Conservation (phyloP, 2,113 vertebrate species). For the Stegastes partitus region DNA sequence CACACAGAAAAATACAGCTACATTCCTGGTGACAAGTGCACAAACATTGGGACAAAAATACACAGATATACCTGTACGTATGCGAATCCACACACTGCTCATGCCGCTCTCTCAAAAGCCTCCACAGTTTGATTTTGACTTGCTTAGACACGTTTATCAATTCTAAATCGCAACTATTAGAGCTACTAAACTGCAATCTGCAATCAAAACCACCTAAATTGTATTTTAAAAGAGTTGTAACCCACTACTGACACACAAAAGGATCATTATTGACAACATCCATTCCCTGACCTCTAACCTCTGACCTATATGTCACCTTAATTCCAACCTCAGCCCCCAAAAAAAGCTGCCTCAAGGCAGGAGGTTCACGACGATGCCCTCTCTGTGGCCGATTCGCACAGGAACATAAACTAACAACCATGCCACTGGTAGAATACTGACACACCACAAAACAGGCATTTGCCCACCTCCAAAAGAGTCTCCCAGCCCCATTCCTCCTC, state of each 20-base stretch:
- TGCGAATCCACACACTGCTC: background rate
- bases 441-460: conserved; percentile 75
- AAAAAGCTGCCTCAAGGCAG: background rate
- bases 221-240: background rate
- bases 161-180: background rate
- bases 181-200: background rate
- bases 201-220: background rate
- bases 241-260: conserved; percentile 1
- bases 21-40: conserved; percentile 27
- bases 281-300: background rate
- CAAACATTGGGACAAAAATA: conserved; percentile 10
- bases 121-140: background rate
- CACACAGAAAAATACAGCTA: conserved; percentile 25
- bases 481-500: conserved; percentile 61
- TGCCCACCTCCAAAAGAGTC: conserved; percentile 56
- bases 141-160: background rate
- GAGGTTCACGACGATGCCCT: background rate
- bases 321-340: background rate
- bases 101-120: background rate
- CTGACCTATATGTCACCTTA: background rate
- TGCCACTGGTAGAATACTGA: conserved; percentile 11
- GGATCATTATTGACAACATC: background rate
- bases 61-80: background rate
- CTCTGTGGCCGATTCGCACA: conserved; percentile 11
- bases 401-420: conserved; percentile 27